These are phyloP conservation scores for Condylostylus longicornis DNA, from an alignment of 1,140 invertebrate species.

Conservation along the genomic window DNA sequence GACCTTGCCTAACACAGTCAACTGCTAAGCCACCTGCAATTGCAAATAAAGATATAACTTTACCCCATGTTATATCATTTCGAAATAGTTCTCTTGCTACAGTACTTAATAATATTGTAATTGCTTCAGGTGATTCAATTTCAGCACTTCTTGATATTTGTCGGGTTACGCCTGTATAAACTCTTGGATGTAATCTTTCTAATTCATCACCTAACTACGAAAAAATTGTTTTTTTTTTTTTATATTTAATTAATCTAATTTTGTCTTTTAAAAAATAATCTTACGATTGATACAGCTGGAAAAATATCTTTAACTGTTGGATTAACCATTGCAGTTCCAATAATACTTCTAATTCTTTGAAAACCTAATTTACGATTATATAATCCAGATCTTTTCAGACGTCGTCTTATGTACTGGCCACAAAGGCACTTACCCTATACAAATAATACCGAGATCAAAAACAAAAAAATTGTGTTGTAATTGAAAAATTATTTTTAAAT, in stretches of 20 bases:
- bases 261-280: constrained; percentile 6
- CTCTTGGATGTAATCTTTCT: constrained; percentile 48
- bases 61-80: constrained; percentile 47
- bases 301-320: constrained; percentile 42
- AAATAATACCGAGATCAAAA: background rate
- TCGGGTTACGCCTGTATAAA: constrained; percentile 42
- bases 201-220: constrained; percentile 41
- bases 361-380: constrained; percentile 54
- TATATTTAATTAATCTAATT: background rate
- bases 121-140: constrained; percentile 35
- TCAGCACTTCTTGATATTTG: constrained; percentile 37
- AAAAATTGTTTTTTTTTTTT: background rate
- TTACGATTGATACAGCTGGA: constrained; percentile 34
- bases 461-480: no score
- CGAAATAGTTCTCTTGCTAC: constrained; percentile 44
- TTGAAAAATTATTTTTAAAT: no score
- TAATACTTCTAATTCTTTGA: constrained; percentile 44
- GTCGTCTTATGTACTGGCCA: constrained; percentile 46
- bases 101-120: constrained; percentile 38
- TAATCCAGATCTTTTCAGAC: constrained; percentile 46
- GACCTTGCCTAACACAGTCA: constrained; percentile 50
- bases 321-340: constrained; percentile 36
- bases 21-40: constrained; percentile 52
- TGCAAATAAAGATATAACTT: constrained; percentile 49
- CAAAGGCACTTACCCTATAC: constrained; percentile 42